Percentiles rank a stretch among this genome's conserved stretches.
Evolutionary conservation across 2,797 vertebrate species (phyloP).

Genomic region (Hemitrygon akajei): DNA sequence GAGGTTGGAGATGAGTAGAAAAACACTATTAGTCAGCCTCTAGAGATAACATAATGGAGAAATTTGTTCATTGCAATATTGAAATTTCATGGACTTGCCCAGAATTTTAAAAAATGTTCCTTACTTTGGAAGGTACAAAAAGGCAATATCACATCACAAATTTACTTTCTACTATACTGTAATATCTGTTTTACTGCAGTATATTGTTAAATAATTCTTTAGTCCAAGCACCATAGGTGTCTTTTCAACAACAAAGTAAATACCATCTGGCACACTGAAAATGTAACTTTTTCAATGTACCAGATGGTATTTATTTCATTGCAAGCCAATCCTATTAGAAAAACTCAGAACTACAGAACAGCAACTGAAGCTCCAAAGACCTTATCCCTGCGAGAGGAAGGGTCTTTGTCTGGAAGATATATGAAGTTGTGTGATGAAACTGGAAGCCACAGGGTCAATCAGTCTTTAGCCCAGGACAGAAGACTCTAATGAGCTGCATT

Average conservation of each 20-base stretch:
- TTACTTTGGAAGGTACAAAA: background rate
- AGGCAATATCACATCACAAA: background rate
- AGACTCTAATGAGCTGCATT: no score
- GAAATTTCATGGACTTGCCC: background rate
- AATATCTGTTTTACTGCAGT: background rate
- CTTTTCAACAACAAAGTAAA: background rate
- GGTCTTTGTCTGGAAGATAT: no score
- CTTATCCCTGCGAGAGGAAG: no score
- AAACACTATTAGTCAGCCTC: slow-evolving; percentile 19
- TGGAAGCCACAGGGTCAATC: no score
- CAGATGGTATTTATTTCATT: no score
- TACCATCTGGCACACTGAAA: background rate
- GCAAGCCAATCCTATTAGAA: no score
- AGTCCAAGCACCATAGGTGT: background rate
- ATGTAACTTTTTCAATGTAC: background rate
- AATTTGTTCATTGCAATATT: background rate
- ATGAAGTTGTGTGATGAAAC: no score
- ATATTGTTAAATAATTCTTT: no score
- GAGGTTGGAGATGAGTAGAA: slow-evolving; percentile 19
- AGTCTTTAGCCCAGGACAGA: no score
- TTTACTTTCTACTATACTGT: background rate
- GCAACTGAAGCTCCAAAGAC: no score
- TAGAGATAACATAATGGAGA: background rate
- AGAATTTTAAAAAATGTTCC: background rate
- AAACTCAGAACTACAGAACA: no score